Conservation (phyloP, 2,113 vertebrate genomes). For the Nyctibius bracteatus region DNA sequence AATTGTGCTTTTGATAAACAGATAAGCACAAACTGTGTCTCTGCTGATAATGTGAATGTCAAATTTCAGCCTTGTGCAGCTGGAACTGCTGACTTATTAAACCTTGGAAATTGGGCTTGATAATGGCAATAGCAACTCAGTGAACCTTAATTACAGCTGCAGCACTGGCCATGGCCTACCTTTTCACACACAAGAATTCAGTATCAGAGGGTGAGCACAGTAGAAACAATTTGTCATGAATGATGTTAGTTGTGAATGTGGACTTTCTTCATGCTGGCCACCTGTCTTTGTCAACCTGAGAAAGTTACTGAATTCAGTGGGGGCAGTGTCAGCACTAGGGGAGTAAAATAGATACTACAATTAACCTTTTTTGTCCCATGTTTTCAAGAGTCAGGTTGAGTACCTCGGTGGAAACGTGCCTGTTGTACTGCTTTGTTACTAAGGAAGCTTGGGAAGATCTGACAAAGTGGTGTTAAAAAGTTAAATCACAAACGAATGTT, state of each 20-base stretch:
- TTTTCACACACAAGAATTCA: neutral
- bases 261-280: neutral
- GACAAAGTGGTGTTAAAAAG: neutral
- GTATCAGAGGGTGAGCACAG: rapidly evolving
- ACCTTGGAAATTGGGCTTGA: neutral
- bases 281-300: neutral
- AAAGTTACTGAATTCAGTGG: neutral
- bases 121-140: neutral
- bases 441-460: neutral
- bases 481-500: neutral
- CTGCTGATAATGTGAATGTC: neutral
- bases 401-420: rapidly evolving
- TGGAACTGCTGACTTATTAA: neutral
- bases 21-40: neutral
- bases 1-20: neutral
- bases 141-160: neutral
- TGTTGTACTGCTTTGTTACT: neutral
- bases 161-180: neutral
- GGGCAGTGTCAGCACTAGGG: neutral
- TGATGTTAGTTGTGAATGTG: neutral
- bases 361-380: neutral
- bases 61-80: neutral
- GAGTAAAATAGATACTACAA: neutral
- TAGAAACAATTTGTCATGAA: neutral
- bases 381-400: neutral